phyloP scores from a whole-genome alignment of 2,888 invertebrate species.

The Dilophus febrilis region DNA sequence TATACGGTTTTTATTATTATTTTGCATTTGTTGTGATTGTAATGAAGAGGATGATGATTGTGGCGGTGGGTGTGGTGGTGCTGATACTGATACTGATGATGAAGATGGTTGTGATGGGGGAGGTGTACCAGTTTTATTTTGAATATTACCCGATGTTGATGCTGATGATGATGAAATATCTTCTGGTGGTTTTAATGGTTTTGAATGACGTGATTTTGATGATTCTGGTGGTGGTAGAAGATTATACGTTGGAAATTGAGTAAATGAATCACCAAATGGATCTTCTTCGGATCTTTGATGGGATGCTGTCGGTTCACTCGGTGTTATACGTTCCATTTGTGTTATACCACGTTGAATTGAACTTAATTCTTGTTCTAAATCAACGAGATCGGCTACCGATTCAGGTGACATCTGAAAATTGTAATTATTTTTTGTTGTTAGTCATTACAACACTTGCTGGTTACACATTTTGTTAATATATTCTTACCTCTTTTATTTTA shows the following conservation, averaged over 20 bases:
- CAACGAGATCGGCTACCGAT: constrained; percentile 66
- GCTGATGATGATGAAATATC: constrained; percentile 7
- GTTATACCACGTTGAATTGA: constrained; percentile 73
- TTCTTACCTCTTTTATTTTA: constrained; percentile 3
- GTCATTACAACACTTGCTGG: too few species aligned
- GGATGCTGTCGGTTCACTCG: constrained; percentile 41
- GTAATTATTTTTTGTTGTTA: too few species aligned
- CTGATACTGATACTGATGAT: too few species aligned
- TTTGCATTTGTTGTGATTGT: too few species aligned
- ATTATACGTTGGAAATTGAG: constrained; percentile 33
- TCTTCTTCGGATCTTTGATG: constrained; percentile 31
- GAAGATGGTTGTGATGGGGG: background rate
- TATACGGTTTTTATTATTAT: too few species aligned
- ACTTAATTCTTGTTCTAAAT: constrained; percentile 71
- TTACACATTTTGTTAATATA: too few species aligned
- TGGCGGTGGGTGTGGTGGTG: background rate
- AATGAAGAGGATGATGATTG: too few species aligned
- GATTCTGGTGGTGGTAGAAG: constrained; percentile 29
- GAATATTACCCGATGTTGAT: background rate
- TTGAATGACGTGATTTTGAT: constrained; percentile 26
- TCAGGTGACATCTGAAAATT: constrained; percentile 29
- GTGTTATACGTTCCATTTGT: constrained; percentile 74
- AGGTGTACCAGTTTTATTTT: constrained; percentile 1
- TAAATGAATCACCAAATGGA: constrained; percentile 62
- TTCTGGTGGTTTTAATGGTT: constrained; percentile 20